These are phyloP conservation scores for Chiroxiphia lanceolata DNA, from an alignment of 2,797 vertebrate species.

Conservation along the genomic window DNA sequence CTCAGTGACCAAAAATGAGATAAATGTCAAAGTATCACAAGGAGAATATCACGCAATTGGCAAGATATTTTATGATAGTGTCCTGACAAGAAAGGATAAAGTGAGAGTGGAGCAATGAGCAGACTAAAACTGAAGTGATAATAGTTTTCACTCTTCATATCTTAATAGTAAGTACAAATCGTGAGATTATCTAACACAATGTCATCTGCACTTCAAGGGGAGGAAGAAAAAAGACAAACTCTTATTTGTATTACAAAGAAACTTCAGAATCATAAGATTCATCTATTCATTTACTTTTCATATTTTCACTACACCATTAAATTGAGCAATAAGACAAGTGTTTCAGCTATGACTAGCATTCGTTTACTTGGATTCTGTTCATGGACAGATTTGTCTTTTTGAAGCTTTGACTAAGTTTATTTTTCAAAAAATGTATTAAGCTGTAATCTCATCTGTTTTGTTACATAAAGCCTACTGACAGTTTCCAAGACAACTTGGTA, in stretches of 20 bases:
- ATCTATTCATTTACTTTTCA: background rate
- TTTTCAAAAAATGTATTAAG: background rate
- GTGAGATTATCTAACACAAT: background rate
- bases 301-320: background rate
- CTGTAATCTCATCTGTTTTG: background rate
- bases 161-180: background rate
- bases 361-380: background rate
- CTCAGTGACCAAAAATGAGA: background rate
- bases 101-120: background rate
- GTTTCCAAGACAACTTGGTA: background rate
- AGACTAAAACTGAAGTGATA: background rate
- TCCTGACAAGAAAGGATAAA: background rate
- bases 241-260: background rate
- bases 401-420: background rate
- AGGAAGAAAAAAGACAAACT: background rate
- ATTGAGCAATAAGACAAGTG: background rate
- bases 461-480: background rate
- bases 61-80: background rate
- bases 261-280: background rate
- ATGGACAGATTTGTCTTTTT: background rate
- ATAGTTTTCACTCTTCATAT: background rate
- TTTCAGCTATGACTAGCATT: background rate
- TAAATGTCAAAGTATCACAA: background rate
- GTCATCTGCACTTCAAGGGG: rapidly evolving
- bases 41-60: background rate